Conservation (phyloP, 2,113 vertebrate species). For the Clarias magur region DNA sequence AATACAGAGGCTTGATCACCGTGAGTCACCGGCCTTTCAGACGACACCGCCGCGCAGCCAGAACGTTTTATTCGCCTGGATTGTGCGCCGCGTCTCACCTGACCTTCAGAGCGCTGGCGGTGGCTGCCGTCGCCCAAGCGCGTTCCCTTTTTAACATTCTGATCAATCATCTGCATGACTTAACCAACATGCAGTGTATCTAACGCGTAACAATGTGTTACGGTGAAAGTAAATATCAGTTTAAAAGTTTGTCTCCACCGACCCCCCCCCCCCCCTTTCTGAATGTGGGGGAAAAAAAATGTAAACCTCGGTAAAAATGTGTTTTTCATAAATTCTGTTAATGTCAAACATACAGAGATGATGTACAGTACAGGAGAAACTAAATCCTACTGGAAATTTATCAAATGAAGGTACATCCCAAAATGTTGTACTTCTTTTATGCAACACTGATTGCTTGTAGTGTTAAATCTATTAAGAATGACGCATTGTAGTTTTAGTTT, state of each 20-base stretch:
- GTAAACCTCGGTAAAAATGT: not conserved
- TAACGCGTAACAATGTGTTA: not conserved
- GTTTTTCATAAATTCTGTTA: not conserved
- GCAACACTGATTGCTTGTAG: not conserved
- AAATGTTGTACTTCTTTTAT: not conserved
- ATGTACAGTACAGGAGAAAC: not conserved
- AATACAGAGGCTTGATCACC: constrained; percentile 30
- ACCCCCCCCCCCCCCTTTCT: not conserved
- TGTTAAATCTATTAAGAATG: not conserved
- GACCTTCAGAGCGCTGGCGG: constrained; percentile 36
- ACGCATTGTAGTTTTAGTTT: not conserved
- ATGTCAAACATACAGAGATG: not conserved
- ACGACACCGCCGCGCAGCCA: constrained; percentile 4
- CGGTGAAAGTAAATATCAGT: not conserved
- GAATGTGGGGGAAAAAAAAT: too few species aligned
- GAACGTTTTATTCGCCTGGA: constrained; percentile 42
- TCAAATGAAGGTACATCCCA: not conserved
- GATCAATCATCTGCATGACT: not conserved
- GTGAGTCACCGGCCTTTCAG: constrained; percentile 46
- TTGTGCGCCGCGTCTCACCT: constrained; percentile 25
- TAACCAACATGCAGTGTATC: not conserved
- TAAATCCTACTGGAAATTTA: not conserved
- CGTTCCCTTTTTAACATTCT: constrained; percentile 26
- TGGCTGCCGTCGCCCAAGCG: constrained; percentile 1
- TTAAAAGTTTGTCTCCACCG: not conserved